phyloP scores from a whole-genome alignment of 2,113 vertebrate genomes.

The Spheniscus mendiculus region DNA sequence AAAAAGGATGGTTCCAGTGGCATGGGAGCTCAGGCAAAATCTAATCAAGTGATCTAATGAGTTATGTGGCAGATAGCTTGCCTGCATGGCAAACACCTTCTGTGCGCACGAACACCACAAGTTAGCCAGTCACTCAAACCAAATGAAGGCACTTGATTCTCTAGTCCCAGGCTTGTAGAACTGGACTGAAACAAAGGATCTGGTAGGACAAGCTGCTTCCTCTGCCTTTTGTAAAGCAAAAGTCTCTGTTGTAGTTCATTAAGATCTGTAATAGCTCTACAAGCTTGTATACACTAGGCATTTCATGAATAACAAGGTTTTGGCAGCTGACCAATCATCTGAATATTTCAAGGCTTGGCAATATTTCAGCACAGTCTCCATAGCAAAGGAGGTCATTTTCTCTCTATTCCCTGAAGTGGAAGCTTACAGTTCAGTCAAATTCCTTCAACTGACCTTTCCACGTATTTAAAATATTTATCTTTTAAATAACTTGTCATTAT shows the following conservation, averaged over 20 bases:
- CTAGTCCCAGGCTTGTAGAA: background rate
- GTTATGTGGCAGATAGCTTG: background rate
- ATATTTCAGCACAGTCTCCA: conserved; percentile 42
- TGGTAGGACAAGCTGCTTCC: background rate
- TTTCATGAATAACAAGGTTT: conserved; percentile 60
- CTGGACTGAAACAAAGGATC: background rate
- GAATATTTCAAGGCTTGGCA: conserved; percentile 67
- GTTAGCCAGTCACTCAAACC: background rate
- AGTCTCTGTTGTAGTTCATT: conserved; percentile 32
- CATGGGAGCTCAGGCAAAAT: background rate
- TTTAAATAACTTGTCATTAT: conserved; percentile 9
- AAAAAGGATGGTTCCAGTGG: background rate
- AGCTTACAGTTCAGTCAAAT: conserved; percentile 47
- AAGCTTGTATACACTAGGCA: conserved; percentile 33
- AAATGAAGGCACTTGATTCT: background rate
- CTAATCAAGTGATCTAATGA: background rate
- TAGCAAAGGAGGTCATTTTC: conserved; percentile 55
- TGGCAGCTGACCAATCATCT: conserved; percentile 66
- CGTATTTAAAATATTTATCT: conserved; percentile 32
- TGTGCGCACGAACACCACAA: background rate
- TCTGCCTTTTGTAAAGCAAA: background rate
- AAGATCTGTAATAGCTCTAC: conserved; percentile 34
- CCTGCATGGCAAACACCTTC: background rate
- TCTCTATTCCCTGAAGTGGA: conserved; percentile 37
- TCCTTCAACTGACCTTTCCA: conserved; percentile 50